phyloP scores from a whole-genome alignment of 2,888 invertebrate genomes.

The Trichacis sp. region DNA sequence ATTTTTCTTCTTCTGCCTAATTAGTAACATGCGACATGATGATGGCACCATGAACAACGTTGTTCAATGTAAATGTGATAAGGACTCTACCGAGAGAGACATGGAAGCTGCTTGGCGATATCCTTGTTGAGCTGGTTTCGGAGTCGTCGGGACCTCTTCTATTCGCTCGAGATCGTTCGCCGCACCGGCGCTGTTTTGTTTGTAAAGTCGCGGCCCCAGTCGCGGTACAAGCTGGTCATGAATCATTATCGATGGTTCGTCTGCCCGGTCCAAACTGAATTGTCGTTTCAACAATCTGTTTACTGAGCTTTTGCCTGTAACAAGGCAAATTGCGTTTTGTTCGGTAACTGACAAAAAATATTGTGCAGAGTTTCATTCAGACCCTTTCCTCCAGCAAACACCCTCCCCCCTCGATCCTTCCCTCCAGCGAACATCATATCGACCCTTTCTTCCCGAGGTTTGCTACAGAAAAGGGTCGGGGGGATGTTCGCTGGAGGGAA shows the following conservation, averaged over 20 bases:
- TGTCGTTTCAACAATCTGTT: conserved; percentile 74
- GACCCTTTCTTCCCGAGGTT: too few relatives aligned
- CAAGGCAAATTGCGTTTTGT: not conserved
- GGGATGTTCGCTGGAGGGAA: too few relatives aligned
- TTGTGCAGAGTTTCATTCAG: too few relatives aligned
- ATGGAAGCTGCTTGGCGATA: conserved; percentile 65
- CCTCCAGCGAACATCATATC: too few relatives aligned
- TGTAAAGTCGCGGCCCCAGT: conserved; percentile 70
- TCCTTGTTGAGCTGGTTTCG: conserved; percentile 55
- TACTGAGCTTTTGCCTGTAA: conserved; percentile 39
- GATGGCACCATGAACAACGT: conserved; percentile 20
- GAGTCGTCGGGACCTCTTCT: conserved; percentile 74
- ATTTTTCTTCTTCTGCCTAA: too few relatives aligned
- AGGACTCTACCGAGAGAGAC: conserved; percentile 67
- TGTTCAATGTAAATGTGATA: conserved; percentile 67
- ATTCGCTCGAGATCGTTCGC: conserved; percentile 78
- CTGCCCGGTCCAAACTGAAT: conserved; percentile 79
- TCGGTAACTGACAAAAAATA: too few relatives aligned
- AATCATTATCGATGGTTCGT: conserved; percentile 64
- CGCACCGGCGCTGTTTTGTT: conserved; percentile 78
- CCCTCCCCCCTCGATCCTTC: too few relatives aligned
- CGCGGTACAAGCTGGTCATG: conserved; percentile 39
- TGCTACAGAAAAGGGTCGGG: too few relatives aligned
- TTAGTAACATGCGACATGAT: too few relatives aligned
- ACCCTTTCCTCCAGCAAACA: too few relatives aligned